phyloP scores from a whole-genome alignment of 2,797 vertebrate genomes.

The Lycodopsis pacificus region DNA sequence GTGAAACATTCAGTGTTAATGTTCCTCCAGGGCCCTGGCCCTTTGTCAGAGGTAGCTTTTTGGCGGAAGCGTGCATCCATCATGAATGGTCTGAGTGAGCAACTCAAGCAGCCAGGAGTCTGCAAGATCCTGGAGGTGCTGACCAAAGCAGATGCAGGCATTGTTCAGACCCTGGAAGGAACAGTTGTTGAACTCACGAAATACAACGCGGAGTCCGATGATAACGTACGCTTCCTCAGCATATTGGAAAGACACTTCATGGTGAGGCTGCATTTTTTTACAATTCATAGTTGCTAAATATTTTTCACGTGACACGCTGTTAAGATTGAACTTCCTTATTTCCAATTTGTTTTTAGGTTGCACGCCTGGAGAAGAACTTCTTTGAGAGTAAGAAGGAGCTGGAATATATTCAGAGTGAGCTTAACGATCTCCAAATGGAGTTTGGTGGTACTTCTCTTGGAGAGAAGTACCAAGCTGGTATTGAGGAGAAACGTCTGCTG shows the following conservation, averaged over 20 bases:
- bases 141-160: conserved; percentile 77
- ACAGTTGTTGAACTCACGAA: conserved; percentile 85
- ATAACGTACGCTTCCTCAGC: conserved; percentile 89
- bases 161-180: conserved; percentile 81
- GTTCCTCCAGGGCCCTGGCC: conserved; percentile 81
- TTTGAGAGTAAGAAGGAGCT: conserved; percentile 90
- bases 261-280: conserved; percentile 78
- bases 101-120: conserved; percentile 86
- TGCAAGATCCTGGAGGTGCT: conserved; percentile 88
- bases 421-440: conserved; percentile 88
- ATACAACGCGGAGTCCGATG: conserved; percentile 85
- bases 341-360: conserved; percentile 83
- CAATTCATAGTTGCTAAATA: background rate
- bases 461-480: conserved; percentile 89
- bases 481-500: conserved; percentile 89
- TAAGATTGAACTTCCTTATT: background rate
- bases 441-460: too few species aligned
- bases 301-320: background rate
- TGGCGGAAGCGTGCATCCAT: conserved; percentile 89
- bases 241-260: conserved; percentile 90
- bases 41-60: conserved; percentile 90
- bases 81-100: conserved; percentile 86
- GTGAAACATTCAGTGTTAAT: conserved; percentile 11
- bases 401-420: conserved; percentile 90
- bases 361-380: conserved; percentile 91